Conservation (phyloP, 2,888 invertebrate species). For the Mythimna vitellina region DNA sequence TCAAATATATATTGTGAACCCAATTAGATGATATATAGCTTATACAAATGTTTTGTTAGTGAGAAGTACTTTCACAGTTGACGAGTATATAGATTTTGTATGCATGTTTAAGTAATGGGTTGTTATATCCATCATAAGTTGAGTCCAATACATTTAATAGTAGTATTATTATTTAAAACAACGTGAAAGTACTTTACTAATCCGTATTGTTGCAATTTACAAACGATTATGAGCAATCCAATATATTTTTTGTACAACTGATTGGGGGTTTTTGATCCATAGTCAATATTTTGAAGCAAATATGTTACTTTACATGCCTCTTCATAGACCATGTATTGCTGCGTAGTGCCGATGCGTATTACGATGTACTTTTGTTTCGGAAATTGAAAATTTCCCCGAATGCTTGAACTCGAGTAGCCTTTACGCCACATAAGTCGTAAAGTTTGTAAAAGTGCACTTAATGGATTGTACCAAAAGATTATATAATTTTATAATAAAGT, state of each 20-base stretch:
- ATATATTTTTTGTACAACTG: conserved; percentile 39
- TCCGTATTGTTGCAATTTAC: conserved; percentile 49
- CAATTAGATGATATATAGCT: conserved; percentile 37
- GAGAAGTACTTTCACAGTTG: conserved; percentile 50
- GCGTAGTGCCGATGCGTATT: conserved; percentile 64
- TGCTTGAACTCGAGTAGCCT: conserved; percentile 77
- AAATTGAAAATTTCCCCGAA: conserved; percentile 85
- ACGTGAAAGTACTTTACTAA: conserved; percentile 54
- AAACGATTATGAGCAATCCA: conserved; percentile 56
- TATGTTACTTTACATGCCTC: conserved; percentile 30
- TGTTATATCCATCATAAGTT: conserved; percentile 24
- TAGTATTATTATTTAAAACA: conserved; percentile 34
- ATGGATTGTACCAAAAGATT: conserved; percentile 90
- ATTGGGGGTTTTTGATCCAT: conserved; percentile 15
- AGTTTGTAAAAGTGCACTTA: conserved; percentile 89
- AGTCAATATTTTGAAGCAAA: conserved; percentile 33
- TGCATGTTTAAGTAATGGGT: conserved; percentile 23
- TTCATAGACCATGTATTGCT: conserved; percentile 48
- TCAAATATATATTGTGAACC: conserved; percentile 56
- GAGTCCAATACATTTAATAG: conserved; percentile 23
- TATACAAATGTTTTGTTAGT: conserved; percentile 46
- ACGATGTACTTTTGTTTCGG: conserved; percentile 67
- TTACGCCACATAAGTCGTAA: conserved; percentile 82
- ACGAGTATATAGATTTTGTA: conserved; percentile 41
- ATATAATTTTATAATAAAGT: conserved; percentile 90